Conservation (phyloP, 2,888 invertebrate species). For the Sarcophaga subvicina region DNA sequence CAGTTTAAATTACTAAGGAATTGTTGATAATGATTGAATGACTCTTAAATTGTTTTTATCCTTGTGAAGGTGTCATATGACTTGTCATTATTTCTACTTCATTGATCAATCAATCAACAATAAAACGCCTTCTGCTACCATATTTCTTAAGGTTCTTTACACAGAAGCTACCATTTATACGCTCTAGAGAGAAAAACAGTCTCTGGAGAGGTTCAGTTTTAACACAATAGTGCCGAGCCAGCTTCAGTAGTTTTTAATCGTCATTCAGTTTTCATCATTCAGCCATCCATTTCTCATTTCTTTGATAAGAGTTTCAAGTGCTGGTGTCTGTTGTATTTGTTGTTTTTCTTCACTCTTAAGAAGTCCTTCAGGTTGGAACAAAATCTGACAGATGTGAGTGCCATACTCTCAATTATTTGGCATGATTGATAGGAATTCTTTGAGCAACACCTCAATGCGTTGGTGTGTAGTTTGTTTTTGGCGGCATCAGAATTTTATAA, state of each 20-base stretch:
- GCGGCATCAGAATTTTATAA: conserved; percentile 22
- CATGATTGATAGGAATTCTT: conserved; percentile 44
- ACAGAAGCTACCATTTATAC: no score
- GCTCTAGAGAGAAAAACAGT: not conserved
- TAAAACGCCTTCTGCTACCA: conserved; percentile 46
- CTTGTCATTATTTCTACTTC: conserved; percentile 38
- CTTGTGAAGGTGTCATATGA: conserved; percentile 18
- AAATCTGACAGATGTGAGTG: conserved; percentile 56
- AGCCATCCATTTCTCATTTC: conserved; percentile 33
- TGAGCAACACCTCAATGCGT: conserved; percentile 22
- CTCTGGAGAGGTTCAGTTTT: conserved; percentile 19
- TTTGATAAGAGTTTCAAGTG: not conserved
- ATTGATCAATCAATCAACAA: conserved; percentile 21
- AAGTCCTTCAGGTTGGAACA: conserved; percentile 23
- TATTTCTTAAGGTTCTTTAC: not conserved
- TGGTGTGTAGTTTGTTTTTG: conserved; percentile 28
- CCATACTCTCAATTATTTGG: conserved; percentile 1
- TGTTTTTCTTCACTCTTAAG: not conserved
- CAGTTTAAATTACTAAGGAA: no score
- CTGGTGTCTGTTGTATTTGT: conserved; percentile 7
- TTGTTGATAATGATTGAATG: not conserved
- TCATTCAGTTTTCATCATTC: conserved; percentile 11
- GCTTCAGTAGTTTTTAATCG: no score
- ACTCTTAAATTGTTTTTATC: not conserved
- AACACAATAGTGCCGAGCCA: no score